A percentile compares a stretch with the other conserved stretches of the same genome.
Conservation (phyloP, 2,113 vertebrate genomes). For the Aplodontia rufa region DNA sequence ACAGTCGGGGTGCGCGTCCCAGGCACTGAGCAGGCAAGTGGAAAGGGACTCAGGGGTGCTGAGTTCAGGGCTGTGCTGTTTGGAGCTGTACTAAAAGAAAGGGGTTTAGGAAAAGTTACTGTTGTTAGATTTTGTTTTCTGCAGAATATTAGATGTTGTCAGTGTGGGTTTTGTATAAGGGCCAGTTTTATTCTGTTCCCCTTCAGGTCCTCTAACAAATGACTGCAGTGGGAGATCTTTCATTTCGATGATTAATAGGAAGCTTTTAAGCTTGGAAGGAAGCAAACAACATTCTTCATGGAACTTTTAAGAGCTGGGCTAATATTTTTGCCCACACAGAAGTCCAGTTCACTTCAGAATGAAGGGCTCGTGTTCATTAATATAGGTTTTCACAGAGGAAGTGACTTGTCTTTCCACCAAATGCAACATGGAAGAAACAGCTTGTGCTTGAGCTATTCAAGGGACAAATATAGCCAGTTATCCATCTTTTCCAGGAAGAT, state of each 20-base stretch:
- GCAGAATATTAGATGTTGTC: no score
- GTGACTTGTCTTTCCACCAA: neutral
- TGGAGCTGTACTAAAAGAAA: neutral
- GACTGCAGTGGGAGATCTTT: neutral
- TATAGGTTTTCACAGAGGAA: neutral
- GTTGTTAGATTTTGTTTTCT: neutral
- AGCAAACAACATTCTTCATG: neutral
- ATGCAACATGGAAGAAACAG: neutral
- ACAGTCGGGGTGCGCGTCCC: neutral
- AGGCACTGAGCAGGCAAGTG: fast-evolving
- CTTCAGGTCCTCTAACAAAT: neutral
- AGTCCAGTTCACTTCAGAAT: neutral
- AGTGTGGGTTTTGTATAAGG: neutral
- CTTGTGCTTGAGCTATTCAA: neutral
- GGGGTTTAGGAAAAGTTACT: neutral
- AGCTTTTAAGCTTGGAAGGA: neutral
- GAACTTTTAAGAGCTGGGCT: neutral
- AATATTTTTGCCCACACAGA: neutral
- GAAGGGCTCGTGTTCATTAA: neutral
- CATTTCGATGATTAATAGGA: neutral
- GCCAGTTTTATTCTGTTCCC: neutral
- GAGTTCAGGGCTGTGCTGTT: neutral
- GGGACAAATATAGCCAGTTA: neutral
- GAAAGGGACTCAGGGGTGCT: neutral
- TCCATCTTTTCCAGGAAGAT: neutral